Evolutionary conservation across 2,113 vertebrate species (phyloP), one percentile per base, ranked within the genome.

Genomic region (Epinephelus cyanopodus): DNA sequence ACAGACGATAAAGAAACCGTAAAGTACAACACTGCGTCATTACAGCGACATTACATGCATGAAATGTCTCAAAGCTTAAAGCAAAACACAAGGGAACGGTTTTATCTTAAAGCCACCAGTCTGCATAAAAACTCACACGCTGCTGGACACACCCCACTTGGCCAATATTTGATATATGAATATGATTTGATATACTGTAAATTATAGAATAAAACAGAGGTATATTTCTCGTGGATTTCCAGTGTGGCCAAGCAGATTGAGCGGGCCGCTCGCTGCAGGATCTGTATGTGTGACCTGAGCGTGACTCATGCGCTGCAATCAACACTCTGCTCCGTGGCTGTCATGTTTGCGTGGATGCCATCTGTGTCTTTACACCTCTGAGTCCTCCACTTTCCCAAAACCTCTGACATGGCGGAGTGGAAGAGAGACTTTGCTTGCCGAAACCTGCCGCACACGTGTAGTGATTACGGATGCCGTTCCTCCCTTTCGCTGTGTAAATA

Each of bases 241-340:
- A 61, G 78, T 8, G 48, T 37, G 69, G 82, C 86, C 67, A 14
- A 67, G 81, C 77, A 74, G 82, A 79, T 54, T 67, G 74, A 60
- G 58, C 27, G 52, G 58, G 81, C 23, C 12, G 19, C 69, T 76
- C 42, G 19, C 79, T 74, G 79, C 69, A 83, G 65, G 82, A 87
- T 79, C 74, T 80, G 81, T 67, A 90, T 52, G 89, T 89, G 88
- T 87, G 90, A 93, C 91, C 92, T 66, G 77, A 87, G 79, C 53
- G 8, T 87, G 87, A 90, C 82, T 92, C 90, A 87, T 74, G 70
- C 62, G 9, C 72, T 18, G 84, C 78, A 87, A 87, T 87, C 86
- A 86, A 87, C 92, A 83, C 89, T 68, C 60, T 2, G 23, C 72
- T 58, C 68, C 57, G 64, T 19, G 66, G 45, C 54, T 61, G 73